Base-by-base conservation (phyloP, 2,888 invertebrate genomes). In the Tethea ocularis region DNA sequence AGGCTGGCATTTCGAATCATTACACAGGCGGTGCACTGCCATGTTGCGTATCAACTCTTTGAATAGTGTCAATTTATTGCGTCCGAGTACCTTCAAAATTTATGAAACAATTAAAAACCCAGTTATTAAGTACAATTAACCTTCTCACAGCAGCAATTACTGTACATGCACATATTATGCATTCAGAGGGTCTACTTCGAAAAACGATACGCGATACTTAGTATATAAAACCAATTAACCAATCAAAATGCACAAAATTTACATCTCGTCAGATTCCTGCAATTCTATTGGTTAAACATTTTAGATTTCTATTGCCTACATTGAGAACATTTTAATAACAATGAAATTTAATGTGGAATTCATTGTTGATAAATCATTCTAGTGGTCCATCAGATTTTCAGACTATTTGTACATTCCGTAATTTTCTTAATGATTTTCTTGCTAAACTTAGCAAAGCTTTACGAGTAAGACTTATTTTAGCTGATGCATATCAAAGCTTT, bases 81-180 rank as follows among this genome's bases (percentile, higher is more conserved):
- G 61, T 68, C 68, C 71, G 63, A 53, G 61, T 68, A 67, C 70
- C 69, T 64, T 70, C 63, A 64, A 69, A 71, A 72, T 68, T 72
- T 62, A 68, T 69, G 64, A 67, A 69, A 68, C 64, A 58, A 59
- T 64, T 64, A 60, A 46, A 56, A 63, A 69, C 75, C 72, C 69
- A 55, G 70, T 76, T 73, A 68, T 74, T 71, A 68, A 61, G 64
- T 56, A 62, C 69, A 66, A 74, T 75, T 77, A 76, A 77, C 77
- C 77, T 80, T 79, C 75, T 70, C 66, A 66, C 61, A 62, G 57
- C 51, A 23, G 36, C 63, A 63, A 69, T 75, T 69, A 72, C 61
- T 64, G 61, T 59, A 65, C 56, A 54, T 65, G 60, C 71, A 63
- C 60, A 65, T 62, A 57, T 62, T 61, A 63, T 69, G 59, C 20